These are phyloP conservation scores for Eueides isabella DNA, from an alignment of 1,140 invertebrate genomes.

Conservation along the genomic window DNA sequence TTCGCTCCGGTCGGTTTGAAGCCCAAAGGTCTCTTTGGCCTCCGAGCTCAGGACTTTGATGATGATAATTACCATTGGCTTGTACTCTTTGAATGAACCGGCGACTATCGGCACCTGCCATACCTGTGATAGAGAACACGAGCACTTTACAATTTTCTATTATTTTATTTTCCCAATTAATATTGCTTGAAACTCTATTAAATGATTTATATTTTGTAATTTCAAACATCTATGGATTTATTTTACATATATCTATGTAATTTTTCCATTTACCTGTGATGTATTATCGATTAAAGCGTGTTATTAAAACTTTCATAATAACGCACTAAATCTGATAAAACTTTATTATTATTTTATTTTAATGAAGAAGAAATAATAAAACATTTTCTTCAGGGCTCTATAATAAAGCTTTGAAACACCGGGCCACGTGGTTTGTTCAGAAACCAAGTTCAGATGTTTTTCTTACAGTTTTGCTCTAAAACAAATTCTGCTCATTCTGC, in stretches of 20 bases:
- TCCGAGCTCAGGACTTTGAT: conserved; percentile 56
- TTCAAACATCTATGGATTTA: neutral
- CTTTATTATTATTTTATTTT: neutral
- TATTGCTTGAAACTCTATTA: neutral
- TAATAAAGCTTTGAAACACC: neutral
- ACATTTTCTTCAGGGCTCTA: too few species aligned
- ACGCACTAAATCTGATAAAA: too few species aligned
- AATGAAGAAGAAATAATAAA: too few species aligned
- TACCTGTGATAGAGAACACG: too few species aligned
- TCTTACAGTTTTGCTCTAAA: neutral
- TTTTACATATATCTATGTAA: too few species aligned
- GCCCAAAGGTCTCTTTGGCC: conserved; percentile 28
- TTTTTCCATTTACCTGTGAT: too few species aligned
- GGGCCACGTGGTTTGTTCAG: neutral
- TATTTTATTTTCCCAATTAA: neutral
- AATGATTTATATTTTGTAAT: neutral
- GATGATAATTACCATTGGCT: conserved; percentile 21
- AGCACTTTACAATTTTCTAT: neutral
- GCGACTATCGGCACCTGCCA: too few species aligned
- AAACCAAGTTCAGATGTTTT: neutral
- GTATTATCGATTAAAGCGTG: too few species aligned
- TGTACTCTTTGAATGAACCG: neutral
- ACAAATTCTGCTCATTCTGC: neutral
- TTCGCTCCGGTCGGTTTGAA: conserved; percentile 38
- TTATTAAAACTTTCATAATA: too few species aligned